Evolutionary conservation across 2,113 vertebrate species (phyloP).

Genomic region (Murina feae): DNA sequence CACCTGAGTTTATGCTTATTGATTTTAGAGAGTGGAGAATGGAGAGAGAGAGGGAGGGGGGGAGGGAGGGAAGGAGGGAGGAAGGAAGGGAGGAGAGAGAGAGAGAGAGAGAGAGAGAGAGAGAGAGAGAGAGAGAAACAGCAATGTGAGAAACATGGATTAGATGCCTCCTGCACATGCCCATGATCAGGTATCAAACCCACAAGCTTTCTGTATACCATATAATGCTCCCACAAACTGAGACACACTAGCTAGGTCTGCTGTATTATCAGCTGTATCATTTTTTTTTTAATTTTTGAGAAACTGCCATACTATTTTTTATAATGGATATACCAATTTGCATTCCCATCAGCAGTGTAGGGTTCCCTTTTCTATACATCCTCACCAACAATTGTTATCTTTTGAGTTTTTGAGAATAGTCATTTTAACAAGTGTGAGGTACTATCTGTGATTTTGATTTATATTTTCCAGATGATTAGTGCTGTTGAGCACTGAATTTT

Average conservation of each 20-base stretch:
- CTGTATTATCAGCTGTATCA: not conserved
- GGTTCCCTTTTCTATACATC: not conserved
- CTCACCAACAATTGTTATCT: not conserved
- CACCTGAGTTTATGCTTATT: too few relatives aligned
- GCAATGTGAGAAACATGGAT: too few relatives aligned
- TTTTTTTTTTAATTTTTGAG: not conserved
- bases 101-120: too few relatives aligned
- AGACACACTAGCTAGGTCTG: too few relatives aligned
- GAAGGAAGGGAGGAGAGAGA: too few relatives aligned
- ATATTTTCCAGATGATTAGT: not conserved
- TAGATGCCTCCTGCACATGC: too few relatives aligned
- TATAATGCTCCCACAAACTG: too few relatives aligned
- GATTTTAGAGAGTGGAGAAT: too few relatives aligned
- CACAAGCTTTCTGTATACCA: too few relatives aligned
- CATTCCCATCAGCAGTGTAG: not conserved
- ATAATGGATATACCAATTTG: not conserved
- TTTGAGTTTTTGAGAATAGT: not conserved
- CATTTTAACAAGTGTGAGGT: not conserved
- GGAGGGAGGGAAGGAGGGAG: too few relatives aligned
- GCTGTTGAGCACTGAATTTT: not conserved
- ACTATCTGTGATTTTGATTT: not conserved
- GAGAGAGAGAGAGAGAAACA: too few relatives aligned
- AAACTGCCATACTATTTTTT: not conserved
- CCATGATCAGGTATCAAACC: too few relatives aligned
- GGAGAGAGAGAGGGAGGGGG: not conserved